Conservation (phyloP, 2,113 vertebrate genomes). For the Cacatua alba region DNA sequence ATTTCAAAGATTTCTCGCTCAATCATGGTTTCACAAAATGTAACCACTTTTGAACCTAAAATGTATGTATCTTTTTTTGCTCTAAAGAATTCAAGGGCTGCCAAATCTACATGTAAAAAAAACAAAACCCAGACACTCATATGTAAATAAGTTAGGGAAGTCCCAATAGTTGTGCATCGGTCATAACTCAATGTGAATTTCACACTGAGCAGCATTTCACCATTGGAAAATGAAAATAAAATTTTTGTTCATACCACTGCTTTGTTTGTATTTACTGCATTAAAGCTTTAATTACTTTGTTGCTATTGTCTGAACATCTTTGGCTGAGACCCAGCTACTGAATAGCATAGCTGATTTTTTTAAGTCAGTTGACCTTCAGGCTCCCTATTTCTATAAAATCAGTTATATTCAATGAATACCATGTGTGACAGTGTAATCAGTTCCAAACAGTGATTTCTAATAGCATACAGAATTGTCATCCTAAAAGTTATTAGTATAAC, state of each 20-base stretch:
- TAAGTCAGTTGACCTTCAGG: background rate
- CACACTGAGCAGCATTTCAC: constrained; percentile 75
- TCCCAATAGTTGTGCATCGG: constrained; percentile 70
- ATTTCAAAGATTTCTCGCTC: constrained; percentile 57
- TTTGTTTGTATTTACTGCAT: constrained; percentile 68
- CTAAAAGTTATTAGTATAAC: background rate
- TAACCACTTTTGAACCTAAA: constrained; percentile 64
- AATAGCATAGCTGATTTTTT: background rate
- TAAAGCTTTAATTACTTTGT: constrained; percentile 2
- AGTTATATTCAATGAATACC: background rate
- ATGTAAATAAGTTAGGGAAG: constrained; percentile 73
- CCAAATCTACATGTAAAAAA: constrained; percentile 63
- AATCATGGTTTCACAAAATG: constrained; percentile 62
- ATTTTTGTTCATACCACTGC: constrained; percentile 73
- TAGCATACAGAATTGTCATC: background rate
- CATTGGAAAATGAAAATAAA: constrained; percentile 77
- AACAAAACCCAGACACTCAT: constrained; percentile 5
- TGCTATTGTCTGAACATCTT: background rate
- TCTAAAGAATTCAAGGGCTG: constrained; percentile 72
- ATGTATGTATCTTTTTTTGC: constrained; percentile 48
- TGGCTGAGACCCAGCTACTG: background rate
- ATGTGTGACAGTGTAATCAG: background rate
- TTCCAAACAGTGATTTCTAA: constrained; percentile 1
- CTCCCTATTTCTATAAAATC: background rate
- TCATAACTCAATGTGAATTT: constrained; percentile 76